These are phyloP conservation scores for Siphonodentalium dalli DNA, from an alignment of 2,888 invertebrate species.

Conservation along the genomic window DNA sequence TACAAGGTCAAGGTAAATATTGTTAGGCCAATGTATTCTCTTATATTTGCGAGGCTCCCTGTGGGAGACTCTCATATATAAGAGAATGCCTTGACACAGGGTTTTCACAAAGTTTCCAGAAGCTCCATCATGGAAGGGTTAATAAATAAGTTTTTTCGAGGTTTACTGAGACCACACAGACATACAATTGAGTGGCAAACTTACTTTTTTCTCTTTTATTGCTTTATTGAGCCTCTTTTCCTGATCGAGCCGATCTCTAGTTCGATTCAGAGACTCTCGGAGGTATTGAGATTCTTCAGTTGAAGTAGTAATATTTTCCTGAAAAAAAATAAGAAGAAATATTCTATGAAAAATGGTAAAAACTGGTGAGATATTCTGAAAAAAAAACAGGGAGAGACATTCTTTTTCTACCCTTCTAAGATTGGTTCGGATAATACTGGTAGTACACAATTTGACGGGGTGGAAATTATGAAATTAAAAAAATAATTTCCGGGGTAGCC, in stretches of 20 bases:
- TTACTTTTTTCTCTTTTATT: conserved; percentile 63
- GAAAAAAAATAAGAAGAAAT: conserved; percentile 4
- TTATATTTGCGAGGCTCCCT: too few relatives aligned
- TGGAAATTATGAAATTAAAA: background rate
- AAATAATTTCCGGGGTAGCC: too few relatives aligned
- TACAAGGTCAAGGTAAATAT: too few relatives aligned
- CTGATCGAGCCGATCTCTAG: conserved; percentile 58
- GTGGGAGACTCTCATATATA: too few relatives aligned
- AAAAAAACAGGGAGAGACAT: too few relatives aligned
- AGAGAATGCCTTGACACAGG: background rate
- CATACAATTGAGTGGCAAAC: background rate
- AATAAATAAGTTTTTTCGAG: too few relatives aligned
- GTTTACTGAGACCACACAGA: too few relatives aligned
- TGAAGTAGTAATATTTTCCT: conserved; percentile 55
- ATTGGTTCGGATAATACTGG: too few relatives aligned
- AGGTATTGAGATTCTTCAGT: conserved; percentile 62
- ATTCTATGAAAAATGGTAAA: too few relatives aligned
- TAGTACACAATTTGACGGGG: background rate
- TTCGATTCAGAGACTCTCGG: conserved; percentile 58
- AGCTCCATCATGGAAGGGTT: background rate
- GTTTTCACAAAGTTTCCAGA: background rate
- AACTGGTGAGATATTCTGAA: too few relatives aligned
- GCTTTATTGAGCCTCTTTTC: conserved; percentile 63
- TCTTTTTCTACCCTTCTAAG: too few relatives aligned
- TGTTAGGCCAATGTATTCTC: too few relatives aligned